Base-by-base conservation (phyloP, 2,113 vertebrate genomes). In the Dinomys branickii region DNA sequence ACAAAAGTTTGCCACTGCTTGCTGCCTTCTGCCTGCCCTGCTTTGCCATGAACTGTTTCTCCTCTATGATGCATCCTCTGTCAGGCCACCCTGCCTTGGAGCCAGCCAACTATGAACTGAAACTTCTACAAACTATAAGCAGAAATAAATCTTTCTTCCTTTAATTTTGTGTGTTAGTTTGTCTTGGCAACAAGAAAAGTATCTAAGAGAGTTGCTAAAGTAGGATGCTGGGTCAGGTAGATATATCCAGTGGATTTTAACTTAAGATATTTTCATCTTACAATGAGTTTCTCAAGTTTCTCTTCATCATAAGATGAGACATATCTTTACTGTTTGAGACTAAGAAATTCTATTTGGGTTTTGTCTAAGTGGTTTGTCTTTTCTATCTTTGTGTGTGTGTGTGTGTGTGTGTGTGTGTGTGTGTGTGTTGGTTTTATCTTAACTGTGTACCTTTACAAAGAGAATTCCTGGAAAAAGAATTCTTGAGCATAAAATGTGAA, bases 401-500 rank as follows among this genome's bases (percentile, higher is more conserved):
- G n/a, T 41, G n/a, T 71, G 63, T 10, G 67, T 38, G 7, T 41
- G 69, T 73, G 19, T 73, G n/a, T n/a, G n/a, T n/a, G n/a, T n/a
- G n/a, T n/a, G n/a, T n/a, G n/a, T n/a, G n/a, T 75, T 44, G 35
- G 38, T 65, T 47, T 96, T 69, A 38, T 94, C n/a, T 14, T 26
- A 88, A 94, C 44, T 90, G 20, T 92, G 22, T n/a, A 50, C 56
- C 54, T 41, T 81, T 67, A 93, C 26, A 85, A 38, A 90, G 28
- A 92, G 44, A 90, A 56, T 82, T 81, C 26, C 73, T 14, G 10
- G 73, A 61, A 26, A 91, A 95, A 91, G 13, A 78, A 67, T 91
- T 94, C 87, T 90, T 65, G 69, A 92, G 47, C 90, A 52, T 59
- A 50, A 88, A 47, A 65, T 93, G 35, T 59, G 24, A 65, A 86